Evolutionary conservation across 2,113 vertebrate species (phyloP).

Genomic region (Erinaceus europaeus): DNA sequence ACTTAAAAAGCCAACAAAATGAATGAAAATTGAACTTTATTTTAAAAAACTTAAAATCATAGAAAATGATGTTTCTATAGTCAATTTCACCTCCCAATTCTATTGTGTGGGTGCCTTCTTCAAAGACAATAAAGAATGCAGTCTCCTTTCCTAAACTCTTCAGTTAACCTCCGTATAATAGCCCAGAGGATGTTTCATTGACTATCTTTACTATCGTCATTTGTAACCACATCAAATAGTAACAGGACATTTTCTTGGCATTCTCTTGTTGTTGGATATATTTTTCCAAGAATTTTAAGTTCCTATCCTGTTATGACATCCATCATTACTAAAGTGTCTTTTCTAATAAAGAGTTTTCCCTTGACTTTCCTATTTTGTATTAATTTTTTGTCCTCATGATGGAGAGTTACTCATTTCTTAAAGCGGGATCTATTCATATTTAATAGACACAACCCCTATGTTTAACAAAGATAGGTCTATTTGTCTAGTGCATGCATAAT

Average conservation of each 20-base stretch:
- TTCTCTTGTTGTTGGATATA: background rate
- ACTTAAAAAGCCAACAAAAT: background rate
- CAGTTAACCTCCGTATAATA: background rate
- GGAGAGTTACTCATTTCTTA: background rate
- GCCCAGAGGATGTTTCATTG: background rate
- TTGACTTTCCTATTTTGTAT: background rate
- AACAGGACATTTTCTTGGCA: background rate
- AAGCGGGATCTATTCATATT: background rate
- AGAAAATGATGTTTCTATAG: background rate
- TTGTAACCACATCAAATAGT: background rate
- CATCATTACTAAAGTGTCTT: background rate
- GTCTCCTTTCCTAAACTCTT: background rate
- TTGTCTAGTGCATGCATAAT: background rate
- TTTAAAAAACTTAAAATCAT: background rate
- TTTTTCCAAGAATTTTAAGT: background rate
- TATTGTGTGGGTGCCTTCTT: background rate
- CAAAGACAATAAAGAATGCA: background rate
- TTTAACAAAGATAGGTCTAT: background rate
- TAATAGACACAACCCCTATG: background rate
- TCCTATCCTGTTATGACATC: background rate
- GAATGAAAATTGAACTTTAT: background rate
- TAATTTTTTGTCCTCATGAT: background rate
- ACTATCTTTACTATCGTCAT: background rate
- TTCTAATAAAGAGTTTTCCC: background rate
- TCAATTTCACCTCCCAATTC: background rate